Evolutionary conservation across 2,888 invertebrate genomes (phyloP).

Genomic region (Quadriops clusia): DNA sequence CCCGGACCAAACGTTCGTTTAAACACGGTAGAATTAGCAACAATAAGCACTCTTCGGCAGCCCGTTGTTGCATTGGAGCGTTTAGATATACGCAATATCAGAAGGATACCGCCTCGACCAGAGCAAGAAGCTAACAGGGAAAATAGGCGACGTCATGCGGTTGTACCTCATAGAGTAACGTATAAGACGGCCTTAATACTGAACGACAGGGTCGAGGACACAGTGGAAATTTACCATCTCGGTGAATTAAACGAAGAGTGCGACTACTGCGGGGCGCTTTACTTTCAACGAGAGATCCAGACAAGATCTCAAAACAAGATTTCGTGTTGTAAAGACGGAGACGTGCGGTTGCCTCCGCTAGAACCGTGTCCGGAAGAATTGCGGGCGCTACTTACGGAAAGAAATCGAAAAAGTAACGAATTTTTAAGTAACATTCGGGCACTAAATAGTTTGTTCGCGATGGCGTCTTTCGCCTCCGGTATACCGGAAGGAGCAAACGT

Average conservation of each 20-base stretch:
- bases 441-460: constrained; percentile 14
- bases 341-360: background rate
- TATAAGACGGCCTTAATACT: too few relatives aligned
- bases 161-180: constrained; percentile 2
- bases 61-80: too few relatives aligned
- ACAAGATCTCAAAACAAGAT: background rate
- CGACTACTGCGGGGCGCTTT: constrained; percentile 1
- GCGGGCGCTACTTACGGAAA: background rate
- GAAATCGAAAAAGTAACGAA: background rate
- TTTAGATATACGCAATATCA: too few relatives aligned
- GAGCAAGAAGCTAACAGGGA: too few relatives aligned
- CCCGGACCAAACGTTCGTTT: too few relatives aligned
- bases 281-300: background rate
- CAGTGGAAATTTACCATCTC: too few relatives aligned
- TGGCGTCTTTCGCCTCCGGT: constrained; percentile 13
- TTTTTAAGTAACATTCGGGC: constrained; percentile 5
- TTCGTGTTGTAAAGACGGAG: constrained; percentile 1
- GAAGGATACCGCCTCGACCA: too few relatives aligned
- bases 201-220: too few relatives aligned
- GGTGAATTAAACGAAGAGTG: background rate
- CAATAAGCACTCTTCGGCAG: too few relatives aligned
- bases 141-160: constrained; percentile 2
- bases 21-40: too few relatives aligned
- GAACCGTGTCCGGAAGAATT: constrained; percentile 2
- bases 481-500: constrained; percentile 8